Percentiles rank a stretch among this genome's conserved stretches.
phyloP scores from a whole-genome alignment of 1,140 invertebrate genomes.

The Zaprionus lachaisei region DNA sequence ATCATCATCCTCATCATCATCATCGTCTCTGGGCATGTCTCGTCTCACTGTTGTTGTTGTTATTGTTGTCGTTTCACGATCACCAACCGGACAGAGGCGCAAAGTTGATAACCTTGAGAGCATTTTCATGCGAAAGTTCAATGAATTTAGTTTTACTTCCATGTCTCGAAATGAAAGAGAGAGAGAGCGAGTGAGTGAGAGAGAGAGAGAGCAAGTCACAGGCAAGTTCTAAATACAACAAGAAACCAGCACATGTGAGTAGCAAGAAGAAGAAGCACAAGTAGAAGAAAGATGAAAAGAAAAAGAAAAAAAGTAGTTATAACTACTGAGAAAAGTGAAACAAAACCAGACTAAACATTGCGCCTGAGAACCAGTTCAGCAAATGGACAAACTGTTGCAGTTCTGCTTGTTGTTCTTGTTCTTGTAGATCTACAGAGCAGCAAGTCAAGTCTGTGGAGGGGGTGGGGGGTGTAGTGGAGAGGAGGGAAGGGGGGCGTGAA shows the following conservation, averaged over 20 bases:
- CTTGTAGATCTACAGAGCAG: slow-evolving; percentile 16
- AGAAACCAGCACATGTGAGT: slow-evolving; percentile 66
- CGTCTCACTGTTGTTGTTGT: slow-evolving; percentile 13
- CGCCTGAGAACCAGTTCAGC: slow-evolving; percentile 49
- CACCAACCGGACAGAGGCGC: slow-evolving; percentile 73
- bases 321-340: slow-evolving; percentile 73
- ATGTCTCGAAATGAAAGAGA: slow-evolving; percentile 58
- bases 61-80: slow-evolving; percentile 47
- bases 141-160: slow-evolving; percentile 84
- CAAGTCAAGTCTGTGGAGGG: neutral
- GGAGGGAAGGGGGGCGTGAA: slow-evolving; percentile 60
- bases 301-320: slow-evolving; percentile 41
- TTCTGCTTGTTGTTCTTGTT: neutral
- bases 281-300: slow-evolving; percentile 21
- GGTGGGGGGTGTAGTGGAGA: neutral
- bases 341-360: slow-evolving; percentile 81
- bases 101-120: slow-evolving; percentile 84
- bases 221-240: slow-evolving; percentile 31
- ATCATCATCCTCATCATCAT: slow-evolving; percentile 24
- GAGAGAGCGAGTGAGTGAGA: slow-evolving; percentile 16
- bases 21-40: slow-evolving; percentile 10
- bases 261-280: slow-evolving; percentile 45
- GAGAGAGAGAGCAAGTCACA: slow-evolving; percentile 25
- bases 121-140: slow-evolving; percentile 84
- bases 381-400: slow-evolving; percentile 67